Percentiles rank a stretch among this genome's conserved stretches.
phyloP scores from a whole-genome alignment of 2,888 invertebrate species.

The Phalangium opilio region DNA sequence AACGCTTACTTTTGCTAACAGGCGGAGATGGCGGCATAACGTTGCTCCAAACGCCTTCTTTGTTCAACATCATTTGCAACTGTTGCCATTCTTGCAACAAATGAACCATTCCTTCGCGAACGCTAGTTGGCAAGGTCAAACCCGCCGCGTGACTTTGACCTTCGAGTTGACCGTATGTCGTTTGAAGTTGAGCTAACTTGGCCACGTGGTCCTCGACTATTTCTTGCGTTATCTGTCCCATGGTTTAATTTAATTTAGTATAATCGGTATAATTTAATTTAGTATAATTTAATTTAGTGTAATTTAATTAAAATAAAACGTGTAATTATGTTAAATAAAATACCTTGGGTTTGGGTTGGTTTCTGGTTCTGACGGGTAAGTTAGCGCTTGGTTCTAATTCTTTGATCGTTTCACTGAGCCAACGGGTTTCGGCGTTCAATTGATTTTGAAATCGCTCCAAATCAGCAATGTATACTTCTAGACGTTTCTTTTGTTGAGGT shows the following conservation, averaged over 20 bases:
- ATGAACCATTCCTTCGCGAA: constrained; percentile 7
- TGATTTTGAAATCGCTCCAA: constrained; percentile 12
- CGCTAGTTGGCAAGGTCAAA: constrained; percentile 10
- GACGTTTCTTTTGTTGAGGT: constrained; percentile 12
- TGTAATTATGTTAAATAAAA: too few relatives aligned
- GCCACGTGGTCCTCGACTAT: constrained; percentile 5
- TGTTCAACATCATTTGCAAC: constrained; percentile 10
- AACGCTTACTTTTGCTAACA: too few relatives aligned
- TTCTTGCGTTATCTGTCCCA: constrained; percentile 9
- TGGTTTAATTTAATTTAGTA: neutral
- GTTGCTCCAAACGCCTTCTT: neutral
- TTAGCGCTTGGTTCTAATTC: constrained; percentile 6
- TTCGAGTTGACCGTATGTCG: constrained; percentile 12
- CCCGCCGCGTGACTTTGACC: constrained; percentile 10
- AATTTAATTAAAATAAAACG: too few relatives aligned
- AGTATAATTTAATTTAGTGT: too few relatives aligned
- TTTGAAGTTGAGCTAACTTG: constrained; percentile 8
- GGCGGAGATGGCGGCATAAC: constrained; percentile 3
- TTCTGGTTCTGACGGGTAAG: too few relatives aligned
- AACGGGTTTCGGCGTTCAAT: constrained; percentile 8
- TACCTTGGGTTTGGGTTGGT: too few relatives aligned
- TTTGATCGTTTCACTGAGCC: constrained; percentile 11
- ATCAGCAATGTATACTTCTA: constrained; percentile 10
- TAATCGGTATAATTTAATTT: too few relatives aligned
- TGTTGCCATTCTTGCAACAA: constrained; percentile 12